phyloP scores from a whole-genome alignment of 2,888 invertebrate genomes.

The Agrotis exclamationis region DNA sequence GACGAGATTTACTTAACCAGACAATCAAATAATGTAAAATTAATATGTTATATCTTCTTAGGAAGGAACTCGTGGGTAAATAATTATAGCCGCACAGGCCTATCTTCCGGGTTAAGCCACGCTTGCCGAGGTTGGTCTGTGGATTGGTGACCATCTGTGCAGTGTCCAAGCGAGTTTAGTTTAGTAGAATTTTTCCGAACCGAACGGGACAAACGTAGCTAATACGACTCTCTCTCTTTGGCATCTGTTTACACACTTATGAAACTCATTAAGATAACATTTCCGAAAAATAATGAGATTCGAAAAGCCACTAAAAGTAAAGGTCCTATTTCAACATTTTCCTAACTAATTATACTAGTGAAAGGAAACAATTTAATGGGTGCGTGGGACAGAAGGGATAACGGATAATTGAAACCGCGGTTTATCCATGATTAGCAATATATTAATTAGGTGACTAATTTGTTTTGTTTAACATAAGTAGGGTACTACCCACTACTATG shows the following conservation, averaged over 20 bases:
- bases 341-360: conserved; percentile 11
- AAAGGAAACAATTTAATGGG: conserved; percentile 5
- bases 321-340: background rate
- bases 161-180: no score
- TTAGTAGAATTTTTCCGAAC: background rate
- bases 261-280: background rate
- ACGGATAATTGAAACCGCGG: conserved; percentile 26
- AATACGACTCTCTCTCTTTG: background rate
- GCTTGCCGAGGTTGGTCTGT: no score
- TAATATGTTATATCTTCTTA: no score
- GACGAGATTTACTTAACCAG: no score
- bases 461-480: conserved; percentile 8
- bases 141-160: no score
- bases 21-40: no score
- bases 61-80: no score
- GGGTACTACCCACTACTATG: background rate
- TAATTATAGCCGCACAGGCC: no score
- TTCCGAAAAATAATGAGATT: conserved; percentile 17
- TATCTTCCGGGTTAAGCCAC: no score
- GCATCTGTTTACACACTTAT: no score
- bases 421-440: conserved; percentile 13
- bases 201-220: background rate
- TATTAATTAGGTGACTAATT: conserved; percentile 17
- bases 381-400: conserved; percentile 8
- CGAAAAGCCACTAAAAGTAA: background rate